These are phyloP conservation scores for Halcyon malimbica DNA, from an alignment of 2,113 vertebrate species.

Conservation along the genomic window DNA sequence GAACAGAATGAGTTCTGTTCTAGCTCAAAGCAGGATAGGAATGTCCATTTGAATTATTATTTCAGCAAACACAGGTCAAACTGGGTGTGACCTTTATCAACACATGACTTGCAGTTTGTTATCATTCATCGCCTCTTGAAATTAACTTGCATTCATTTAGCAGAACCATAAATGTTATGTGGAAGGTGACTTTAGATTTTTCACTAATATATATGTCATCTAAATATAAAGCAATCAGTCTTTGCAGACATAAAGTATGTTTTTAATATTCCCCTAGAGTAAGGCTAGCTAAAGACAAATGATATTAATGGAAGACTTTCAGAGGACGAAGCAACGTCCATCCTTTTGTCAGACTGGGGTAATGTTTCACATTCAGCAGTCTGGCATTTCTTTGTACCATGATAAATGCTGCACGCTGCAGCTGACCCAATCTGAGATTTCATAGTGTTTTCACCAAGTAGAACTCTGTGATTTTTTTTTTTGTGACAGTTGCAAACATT, in stretches of 20 bases:
- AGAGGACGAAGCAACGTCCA: not conserved
- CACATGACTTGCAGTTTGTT: not conserved
- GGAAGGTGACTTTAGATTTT: conserved; percentile 10
- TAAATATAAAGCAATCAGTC: not conserved
- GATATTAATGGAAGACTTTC: not conserved
- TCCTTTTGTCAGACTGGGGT: not conserved
- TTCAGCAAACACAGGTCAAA: not conserved
- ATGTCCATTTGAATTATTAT: not conserved
- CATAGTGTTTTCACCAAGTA: not conserved
- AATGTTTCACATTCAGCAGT: conserved; percentile 2
- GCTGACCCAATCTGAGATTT: conserved; percentile 4
- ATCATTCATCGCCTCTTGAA: not conserved
- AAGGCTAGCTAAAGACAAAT: conserved; percentile 6
- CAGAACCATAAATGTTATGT: not conserved
- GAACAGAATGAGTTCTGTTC: no score
- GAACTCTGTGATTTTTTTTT: not conserved
- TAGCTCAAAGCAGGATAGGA: no score
- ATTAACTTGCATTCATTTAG: not conserved
- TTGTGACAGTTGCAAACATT: not conserved
- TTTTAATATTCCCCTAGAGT: conserved; percentile 14
- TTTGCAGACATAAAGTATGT: not conserved
- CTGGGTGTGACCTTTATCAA: not conserved
- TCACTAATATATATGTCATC: not conserved
- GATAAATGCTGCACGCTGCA: not conserved
- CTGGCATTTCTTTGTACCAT: not conserved